Percentiles rank a stretch among this genome's conserved stretches.
phyloP scores from a whole-genome alignment of 2,797 vertebrate species.

The Garrulus glandarius region DNA sequence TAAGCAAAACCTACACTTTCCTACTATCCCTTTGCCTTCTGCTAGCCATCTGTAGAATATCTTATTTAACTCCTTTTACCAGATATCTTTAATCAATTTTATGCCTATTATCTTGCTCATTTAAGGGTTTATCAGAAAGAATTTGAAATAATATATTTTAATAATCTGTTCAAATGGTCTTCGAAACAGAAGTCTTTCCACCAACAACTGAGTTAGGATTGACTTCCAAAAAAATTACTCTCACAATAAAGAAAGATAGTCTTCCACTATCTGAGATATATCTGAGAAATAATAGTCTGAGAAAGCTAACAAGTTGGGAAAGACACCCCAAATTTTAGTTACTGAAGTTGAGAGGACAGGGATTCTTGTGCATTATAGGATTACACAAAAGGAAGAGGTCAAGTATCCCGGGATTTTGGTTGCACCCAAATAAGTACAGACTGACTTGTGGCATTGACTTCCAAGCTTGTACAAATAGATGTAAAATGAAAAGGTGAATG shows the following conservation, averaged over 20 bases:
- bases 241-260: background rate
- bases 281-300: background rate
- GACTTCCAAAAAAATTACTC: background rate
- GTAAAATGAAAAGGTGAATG: slow-evolving; percentile 7
- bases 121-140: background rate
- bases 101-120: background rate
- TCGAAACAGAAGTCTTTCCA: background rate
- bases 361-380: background rate
- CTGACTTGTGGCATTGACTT: background rate
- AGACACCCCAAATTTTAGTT: background rate
- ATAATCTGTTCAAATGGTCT: background rate
- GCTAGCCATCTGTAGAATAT: background rate
- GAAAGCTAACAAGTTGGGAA: background rate
- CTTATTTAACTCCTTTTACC: background rate
- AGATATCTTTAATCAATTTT: background rate
- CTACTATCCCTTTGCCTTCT: background rate
- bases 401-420: background rate
- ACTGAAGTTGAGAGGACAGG: background rate
- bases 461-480: background rate
- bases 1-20: background rate
- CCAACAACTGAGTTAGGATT: background rate
- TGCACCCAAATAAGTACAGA: background rate
- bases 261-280: background rate
- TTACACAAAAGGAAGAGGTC: background rate
- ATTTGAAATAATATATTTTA: background rate